These are phyloP conservation scores for Venusia cambrica DNA, from an alignment of 2,888 invertebrate genomes.

Conservation along the genomic window DNA sequence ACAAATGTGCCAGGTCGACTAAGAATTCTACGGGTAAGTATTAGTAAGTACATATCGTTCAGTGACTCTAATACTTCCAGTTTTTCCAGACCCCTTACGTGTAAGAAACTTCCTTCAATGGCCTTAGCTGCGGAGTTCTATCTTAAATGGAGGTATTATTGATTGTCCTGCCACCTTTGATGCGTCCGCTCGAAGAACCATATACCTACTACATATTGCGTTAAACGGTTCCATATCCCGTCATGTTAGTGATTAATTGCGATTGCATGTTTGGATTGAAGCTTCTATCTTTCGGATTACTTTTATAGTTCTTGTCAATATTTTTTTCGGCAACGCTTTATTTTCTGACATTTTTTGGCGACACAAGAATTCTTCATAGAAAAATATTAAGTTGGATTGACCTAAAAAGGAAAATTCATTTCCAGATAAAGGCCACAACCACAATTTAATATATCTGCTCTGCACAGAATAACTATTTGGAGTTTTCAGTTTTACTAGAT, in stretches of 20 bases:
- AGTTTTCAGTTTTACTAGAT: constrained; percentile 4
- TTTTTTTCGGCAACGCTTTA: too few relatives aligned
- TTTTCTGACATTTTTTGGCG: too few relatives aligned
- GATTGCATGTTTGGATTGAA: constrained; percentile 27
- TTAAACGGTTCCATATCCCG: constrained; percentile 58
- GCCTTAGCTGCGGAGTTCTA: constrained; percentile 48
- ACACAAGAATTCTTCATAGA: too few relatives aligned
- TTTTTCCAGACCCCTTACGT: constrained; percentile 41
- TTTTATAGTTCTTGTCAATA: constrained; percentile 2
- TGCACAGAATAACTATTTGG: neutral
- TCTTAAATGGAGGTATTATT: constrained; percentile 55
- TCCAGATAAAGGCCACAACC: too few relatives aligned
- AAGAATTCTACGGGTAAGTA: neutral
- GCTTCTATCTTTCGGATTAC: constrained; percentile 9
- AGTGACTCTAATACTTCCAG: constrained; percentile 42
- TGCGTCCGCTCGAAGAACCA: constrained; percentile 64
- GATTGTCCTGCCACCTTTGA: constrained; percentile 71
- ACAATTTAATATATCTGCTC: constrained; percentile 1
- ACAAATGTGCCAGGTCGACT: too few relatives aligned
- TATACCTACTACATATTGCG: constrained; percentile 66
- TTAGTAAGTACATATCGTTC: constrained; percentile 7
- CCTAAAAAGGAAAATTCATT: too few relatives aligned
- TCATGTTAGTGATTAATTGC: constrained; percentile 50
- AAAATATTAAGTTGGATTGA: too few relatives aligned
- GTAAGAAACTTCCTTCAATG: constrained; percentile 35